Conservation (phyloP, 53 echinoderm and acorn worm species). For the Temnopleurus reevesii region DNA sequence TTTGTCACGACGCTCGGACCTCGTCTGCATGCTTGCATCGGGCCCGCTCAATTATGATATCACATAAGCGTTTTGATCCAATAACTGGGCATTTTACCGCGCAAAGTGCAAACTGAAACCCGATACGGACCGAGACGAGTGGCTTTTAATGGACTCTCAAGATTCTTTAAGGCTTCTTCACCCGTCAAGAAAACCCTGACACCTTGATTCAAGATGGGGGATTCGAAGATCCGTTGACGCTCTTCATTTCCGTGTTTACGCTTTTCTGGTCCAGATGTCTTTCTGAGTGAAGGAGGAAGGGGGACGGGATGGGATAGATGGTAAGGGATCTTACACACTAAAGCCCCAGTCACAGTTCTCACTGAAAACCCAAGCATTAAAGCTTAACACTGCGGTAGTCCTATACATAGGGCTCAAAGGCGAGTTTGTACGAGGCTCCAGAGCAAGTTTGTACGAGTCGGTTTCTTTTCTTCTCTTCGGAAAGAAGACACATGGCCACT, state of each 20-base stretch:
- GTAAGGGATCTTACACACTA: too few relatives aligned
- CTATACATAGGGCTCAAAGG: too few relatives aligned
- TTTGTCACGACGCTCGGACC: neutral
- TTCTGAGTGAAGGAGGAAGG: neutral
- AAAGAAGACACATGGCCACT: too few relatives aligned
- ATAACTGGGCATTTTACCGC: slow-evolving; percentile 31
- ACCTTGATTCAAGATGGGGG: neutral
- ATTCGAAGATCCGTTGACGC: neutral
- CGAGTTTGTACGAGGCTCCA: too few relatives aligned
- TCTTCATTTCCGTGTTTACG: neutral
- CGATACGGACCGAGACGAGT: neutral
- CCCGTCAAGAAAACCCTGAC: neutral
- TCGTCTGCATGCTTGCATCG: neutral
- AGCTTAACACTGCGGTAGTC: too few relatives aligned
- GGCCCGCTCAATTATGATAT: slow-evolving; percentile 38
- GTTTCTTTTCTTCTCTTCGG: too few relatives aligned
- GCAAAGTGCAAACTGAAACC: slow-evolving; percentile 38
- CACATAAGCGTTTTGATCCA: slow-evolving; percentile 43
- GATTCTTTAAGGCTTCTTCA: neutral
- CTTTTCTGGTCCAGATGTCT: neutral
- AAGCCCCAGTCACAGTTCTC: too few relatives aligned
- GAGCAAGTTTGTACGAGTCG: too few relatives aligned
- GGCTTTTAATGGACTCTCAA: slow-evolving; percentile 27
- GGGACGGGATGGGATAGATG: too few relatives aligned
- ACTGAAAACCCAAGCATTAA: too few relatives aligned